Base-by-base conservation (phyloP, 2,113 vertebrate genomes). In the Podilymbus podiceps region DNA sequence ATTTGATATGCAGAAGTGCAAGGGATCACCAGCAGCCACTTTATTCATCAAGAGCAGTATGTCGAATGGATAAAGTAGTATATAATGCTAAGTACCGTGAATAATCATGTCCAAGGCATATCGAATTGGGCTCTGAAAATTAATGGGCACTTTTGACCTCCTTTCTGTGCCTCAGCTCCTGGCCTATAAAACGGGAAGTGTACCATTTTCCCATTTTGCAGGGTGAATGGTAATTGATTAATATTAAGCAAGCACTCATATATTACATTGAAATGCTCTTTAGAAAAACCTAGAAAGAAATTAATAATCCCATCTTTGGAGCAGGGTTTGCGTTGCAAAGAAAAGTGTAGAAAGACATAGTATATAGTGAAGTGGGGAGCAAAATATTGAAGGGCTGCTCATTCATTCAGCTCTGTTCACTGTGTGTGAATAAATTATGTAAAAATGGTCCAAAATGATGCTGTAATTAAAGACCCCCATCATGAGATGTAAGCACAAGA, bases 71-170 rank as follows among this genome's bases (percentile, higher is more conserved):
- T 55, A 16, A 85, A 66, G 66, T 13, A 63, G 17, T 47, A 25
- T 62, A 35, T 73, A 80, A 85, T 77, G 71, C 55, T 74, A 88
- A 96, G 42, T 62, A 62, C 95, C 63, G 2, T 38, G 88, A 83
- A 88, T 88, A 96, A 96, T 90, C 53, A 11, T 13, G 63, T 12
- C 82, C 55, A 24, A 85, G 85, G 91, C 88, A 50, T 74, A 76
- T 40, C 55, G 10, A 90, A 94, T 91, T 0, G 0, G 46, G 18
- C 58, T 91, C 71, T 88, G 53, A 71, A 85, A 96, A 93, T 89
- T 88, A 79, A 76, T 63, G 71, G 86, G 81, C 71, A 93, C 90
- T 94, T 97, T 63, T 91, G 93, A 89, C 82, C 85, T 89, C 62
- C 8, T 62, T 89, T 89, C 69, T 87, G 44, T 94, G 87, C 46